phyloP scores from a whole-genome alignment of 2,888 invertebrate species.

The Apantesis nais region DNA sequence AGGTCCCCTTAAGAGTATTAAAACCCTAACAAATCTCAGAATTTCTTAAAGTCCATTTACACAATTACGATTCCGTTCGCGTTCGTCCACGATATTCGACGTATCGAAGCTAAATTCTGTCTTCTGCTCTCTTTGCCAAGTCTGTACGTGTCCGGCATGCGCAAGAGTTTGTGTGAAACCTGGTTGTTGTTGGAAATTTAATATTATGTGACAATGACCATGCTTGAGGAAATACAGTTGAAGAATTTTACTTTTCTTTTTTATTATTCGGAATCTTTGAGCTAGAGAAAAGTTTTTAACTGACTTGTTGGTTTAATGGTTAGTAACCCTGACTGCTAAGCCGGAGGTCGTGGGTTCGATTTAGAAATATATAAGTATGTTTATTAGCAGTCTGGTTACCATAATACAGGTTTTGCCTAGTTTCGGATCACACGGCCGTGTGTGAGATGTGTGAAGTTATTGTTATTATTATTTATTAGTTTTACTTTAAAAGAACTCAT shows the following conservation, averaged over 20 bases:
- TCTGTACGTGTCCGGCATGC: slow-evolving; percentile 30
- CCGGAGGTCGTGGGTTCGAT: too few species aligned
- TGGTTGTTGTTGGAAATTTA: not conserved
- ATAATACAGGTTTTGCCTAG: too few species aligned
- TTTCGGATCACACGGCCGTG: too few species aligned
- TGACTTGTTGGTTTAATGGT: too few species aligned
- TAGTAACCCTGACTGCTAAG: too few species aligned
- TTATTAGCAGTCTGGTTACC: too few species aligned
- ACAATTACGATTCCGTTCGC: slow-evolving; percentile 38
- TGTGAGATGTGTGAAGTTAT: too few species aligned
- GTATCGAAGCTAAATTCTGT: slow-evolving; percentile 42
- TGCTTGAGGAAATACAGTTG: not conserved
- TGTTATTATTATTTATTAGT: too few species aligned
- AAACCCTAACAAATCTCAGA: slow-evolving; percentile 27
- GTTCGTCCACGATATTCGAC: slow-evolving; percentile 42
- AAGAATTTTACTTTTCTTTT: not conserved
- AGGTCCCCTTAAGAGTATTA: too few species aligned
- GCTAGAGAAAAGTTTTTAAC: too few species aligned
- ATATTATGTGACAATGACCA: not conserved
- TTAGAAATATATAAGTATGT: too few species aligned
- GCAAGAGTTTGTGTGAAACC: slow-evolving; percentile 11
- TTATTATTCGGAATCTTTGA: not conserved
- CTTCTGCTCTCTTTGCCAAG: slow-evolving; percentile 35
- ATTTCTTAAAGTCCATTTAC: slow-evolving; percentile 34
- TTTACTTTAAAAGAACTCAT: not conserved